Percentiles rank a stretch among this genome's conserved stretches.
Evolutionary conservation across 2,797 vertebrate genomes (phyloP).

Genomic region (Propithecus perrieri): DNA sequence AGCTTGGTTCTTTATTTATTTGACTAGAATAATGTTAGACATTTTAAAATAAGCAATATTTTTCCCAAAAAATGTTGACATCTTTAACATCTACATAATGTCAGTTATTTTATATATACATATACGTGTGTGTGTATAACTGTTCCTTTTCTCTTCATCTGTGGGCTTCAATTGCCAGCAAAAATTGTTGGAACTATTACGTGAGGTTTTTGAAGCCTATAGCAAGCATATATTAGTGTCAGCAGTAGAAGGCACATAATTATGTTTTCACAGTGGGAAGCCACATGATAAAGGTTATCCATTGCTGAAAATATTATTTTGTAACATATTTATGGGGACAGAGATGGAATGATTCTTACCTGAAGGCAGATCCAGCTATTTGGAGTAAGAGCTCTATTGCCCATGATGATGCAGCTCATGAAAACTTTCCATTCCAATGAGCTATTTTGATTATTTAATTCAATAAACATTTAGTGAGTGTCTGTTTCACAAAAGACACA

Average conservation of each 20-base stretch:
- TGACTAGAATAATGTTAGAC: constrained; percentile 64
- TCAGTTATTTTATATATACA: background rate
- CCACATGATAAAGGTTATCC: background rate
- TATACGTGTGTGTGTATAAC: background rate
- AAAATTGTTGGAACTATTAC: constrained; percentile 10
- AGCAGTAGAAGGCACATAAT: constrained; percentile 12
- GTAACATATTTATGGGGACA: background rate
- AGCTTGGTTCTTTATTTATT: constrained; percentile 61
- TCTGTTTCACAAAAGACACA: background rate
- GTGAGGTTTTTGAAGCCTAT: constrained; percentile 47
- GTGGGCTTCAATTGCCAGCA: constrained; percentile 22
- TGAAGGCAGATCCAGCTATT: background rate
- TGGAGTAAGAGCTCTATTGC: background rate
- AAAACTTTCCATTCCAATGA: constrained; percentile 50
- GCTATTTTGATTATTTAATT: constrained; percentile 10
- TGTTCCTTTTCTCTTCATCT: constrained; percentile 35
- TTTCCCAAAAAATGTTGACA: background rate
- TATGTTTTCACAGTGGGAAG: constrained; percentile 42
- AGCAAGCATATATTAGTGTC: constrained; percentile 39
- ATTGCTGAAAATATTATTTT: constrained; percentile 43
- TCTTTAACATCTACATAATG: constrained; percentile 52
- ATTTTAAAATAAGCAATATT: constrained; percentile 70
- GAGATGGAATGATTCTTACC: background rate
- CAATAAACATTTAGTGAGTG: background rate
- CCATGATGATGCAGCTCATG: background rate